A percentile compares a stretch with the other conserved stretches of the same genome.
Evolutionary conservation across 1,140 invertebrate genomes (phyloP).

Genomic region (Pristionchus pacificus): DNA sequence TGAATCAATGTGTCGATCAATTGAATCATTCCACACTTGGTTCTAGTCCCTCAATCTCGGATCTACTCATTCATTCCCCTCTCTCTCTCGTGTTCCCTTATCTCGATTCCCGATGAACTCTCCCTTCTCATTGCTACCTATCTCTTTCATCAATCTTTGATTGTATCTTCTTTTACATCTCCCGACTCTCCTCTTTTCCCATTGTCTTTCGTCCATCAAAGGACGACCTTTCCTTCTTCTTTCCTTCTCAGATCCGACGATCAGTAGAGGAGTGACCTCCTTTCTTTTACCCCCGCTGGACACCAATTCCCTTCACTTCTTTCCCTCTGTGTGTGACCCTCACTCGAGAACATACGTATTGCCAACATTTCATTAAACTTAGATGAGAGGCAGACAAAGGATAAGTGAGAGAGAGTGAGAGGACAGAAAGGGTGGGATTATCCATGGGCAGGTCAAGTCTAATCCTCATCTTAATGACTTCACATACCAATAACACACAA

Average conservation of each 20-base stretch:
- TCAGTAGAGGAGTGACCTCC: neutral
- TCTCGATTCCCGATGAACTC: neutral
- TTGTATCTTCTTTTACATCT: neutral
- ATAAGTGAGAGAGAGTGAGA: too few species aligned
- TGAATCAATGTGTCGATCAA: conserved; percentile 18
- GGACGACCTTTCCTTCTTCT: too few species aligned
- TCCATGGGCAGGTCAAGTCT: too few species aligned
- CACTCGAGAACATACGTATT: too few species aligned
- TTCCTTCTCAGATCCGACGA: neutral
- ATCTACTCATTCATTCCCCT: neutral
- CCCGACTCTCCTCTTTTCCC: neutral
- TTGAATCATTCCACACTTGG: conserved; percentile 19
- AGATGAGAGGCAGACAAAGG: too few species aligned
- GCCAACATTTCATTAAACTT: too few species aligned
- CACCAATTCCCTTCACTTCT: too few species aligned
- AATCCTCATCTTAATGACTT: too few species aligned
- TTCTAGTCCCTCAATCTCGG: neutral
- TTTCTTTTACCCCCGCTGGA: too few species aligned
- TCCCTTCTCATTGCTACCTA: too few species aligned
- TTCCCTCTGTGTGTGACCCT: neutral
- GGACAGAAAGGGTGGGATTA: too few species aligned
- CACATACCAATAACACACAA: too few species aligned
- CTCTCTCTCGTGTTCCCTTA: neutral
- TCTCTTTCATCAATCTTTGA: neutral
- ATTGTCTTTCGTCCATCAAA: neutral